These are phyloP conservation scores for Popillia japonica DNA, from an alignment of 1,140 invertebrate species.

Conservation along the genomic window DNA sequence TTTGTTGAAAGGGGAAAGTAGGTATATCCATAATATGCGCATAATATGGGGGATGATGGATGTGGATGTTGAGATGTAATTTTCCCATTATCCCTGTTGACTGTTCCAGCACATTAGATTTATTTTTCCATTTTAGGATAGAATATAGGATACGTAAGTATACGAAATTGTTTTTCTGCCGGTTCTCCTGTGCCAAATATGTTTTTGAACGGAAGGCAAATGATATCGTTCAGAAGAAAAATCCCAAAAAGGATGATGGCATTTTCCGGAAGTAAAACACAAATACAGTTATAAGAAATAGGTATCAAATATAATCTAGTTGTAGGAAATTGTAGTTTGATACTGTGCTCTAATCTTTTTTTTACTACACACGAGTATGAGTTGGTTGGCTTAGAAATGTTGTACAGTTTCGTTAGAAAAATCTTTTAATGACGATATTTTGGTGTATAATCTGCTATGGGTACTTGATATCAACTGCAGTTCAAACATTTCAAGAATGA, in stretches of 20 bases:
- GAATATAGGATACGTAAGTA: background rate
- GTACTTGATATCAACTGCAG: too few relatives aligned
- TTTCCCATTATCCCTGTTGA: background rate
- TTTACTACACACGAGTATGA: too few relatives aligned
- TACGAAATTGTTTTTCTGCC: background rate
- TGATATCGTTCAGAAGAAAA: background rate
- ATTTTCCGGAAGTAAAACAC: background rate
- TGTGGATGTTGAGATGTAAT: slow-evolving; percentile 1
- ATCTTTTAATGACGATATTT: too few relatives aligned
- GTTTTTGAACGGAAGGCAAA: background rate
- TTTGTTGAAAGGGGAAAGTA: too few relatives aligned
- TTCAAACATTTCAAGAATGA: too few relatives aligned
- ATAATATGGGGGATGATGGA: background rate
- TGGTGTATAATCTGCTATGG: too few relatives aligned
- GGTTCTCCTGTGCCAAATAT: background rate
- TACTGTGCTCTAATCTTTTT: too few relatives aligned
- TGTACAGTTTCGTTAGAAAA: too few relatives aligned
- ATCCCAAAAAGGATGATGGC: background rate
- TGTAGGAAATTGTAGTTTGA: too few relatives aligned
- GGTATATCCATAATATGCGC: background rate
- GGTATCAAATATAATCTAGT: too few relatives aligned
- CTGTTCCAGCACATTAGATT: background rate
- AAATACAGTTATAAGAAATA: too few relatives aligned
- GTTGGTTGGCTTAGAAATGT: too few relatives aligned
- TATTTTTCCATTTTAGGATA: background rate